Conservation (phyloP, 2,113 vertebrate species). For the Columbina picui region DNA sequence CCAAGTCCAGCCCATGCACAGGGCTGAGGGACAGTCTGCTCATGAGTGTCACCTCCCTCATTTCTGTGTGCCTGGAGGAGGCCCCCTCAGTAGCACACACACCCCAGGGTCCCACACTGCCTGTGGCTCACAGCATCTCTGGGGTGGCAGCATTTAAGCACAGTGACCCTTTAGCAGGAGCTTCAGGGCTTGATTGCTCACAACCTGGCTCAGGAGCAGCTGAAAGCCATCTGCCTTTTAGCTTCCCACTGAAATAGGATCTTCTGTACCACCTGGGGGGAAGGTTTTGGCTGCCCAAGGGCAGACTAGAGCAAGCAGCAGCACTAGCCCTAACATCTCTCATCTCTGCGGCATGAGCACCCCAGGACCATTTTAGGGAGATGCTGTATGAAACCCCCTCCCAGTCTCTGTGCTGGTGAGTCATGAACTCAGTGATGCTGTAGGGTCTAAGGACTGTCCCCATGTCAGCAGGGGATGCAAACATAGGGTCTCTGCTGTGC, state of each 20-base stretch:
- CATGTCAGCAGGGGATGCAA: not conserved
- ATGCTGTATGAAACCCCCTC: rapidly evolving
- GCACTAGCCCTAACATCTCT: rapidly evolving
- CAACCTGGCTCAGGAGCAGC: not conserved
- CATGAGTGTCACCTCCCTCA: rapidly evolving
- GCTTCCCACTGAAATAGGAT: not conserved
- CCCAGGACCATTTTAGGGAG: rapidly evolving
- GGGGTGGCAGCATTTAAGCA: rapidly evolving
- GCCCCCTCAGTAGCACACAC: rapidly evolving
- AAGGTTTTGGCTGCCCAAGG: not conserved
- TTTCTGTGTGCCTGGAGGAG: not conserved
- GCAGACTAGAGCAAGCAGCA: not conserved
- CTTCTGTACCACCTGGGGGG: not conserved
- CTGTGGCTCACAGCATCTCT: rapidly evolving
- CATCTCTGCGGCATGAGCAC: rapidly evolving
- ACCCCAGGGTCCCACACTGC: rapidly evolving
- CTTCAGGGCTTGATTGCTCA: not conserved
- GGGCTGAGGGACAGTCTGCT: not conserved
- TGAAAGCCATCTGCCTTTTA: not conserved
- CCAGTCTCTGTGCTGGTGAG: not conserved
- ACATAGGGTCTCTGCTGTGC: rapidly evolving
- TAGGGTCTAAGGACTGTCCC: not conserved
- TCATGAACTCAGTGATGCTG: rapidly evolving
- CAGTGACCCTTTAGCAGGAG: not conserved
- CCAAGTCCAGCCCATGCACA: rapidly evolving